Conservation (phyloP, 2,888 invertebrate genomes). For the Scaptomyza caliginosa region DNA sequence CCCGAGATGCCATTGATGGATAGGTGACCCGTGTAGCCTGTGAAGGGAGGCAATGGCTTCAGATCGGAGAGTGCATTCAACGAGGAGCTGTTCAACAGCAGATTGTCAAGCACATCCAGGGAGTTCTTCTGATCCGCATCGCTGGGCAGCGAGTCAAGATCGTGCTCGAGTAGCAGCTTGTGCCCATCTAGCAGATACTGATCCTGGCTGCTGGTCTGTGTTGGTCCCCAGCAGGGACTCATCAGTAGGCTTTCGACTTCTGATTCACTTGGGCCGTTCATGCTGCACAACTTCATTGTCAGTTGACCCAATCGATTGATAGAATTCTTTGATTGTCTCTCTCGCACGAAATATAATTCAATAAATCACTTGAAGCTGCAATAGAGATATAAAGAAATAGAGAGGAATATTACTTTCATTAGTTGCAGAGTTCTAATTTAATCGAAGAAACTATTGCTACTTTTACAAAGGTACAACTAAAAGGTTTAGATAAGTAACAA, state of each 20-base stretch:
- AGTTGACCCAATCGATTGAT: constrained; percentile 63
- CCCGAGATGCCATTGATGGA: constrained; percentile 95
- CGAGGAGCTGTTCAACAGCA: constrained; percentile 86
- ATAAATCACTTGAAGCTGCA: constrained; percentile 26
- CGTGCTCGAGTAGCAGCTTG: constrained; percentile 86
- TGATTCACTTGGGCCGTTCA: constrained; percentile 85
- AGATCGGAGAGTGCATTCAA: constrained; percentile 89
- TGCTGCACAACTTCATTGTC: constrained; percentile 87
- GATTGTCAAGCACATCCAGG: constrained; percentile 89
- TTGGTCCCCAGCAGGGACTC: constrained; percentile 89
- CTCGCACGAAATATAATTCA: neutral
- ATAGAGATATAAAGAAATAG: constrained; percentile 7
- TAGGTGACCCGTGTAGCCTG: constrained; percentile 92
- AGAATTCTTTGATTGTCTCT: constrained; percentile 40
- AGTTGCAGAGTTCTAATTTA: neutral
- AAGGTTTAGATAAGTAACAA: neutral
- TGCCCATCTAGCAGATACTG: constrained; percentile 86
- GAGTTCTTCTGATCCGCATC: constrained; percentile 85
- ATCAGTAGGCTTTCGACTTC: constrained; percentile 90
- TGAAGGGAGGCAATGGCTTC: constrained; percentile 94
- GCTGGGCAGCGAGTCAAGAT: constrained; percentile 85
- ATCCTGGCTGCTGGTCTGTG: constrained; percentile 84
- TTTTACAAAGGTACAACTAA: neutral
- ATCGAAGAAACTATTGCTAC: neutral
- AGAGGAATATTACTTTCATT: constrained; percentile 1